phyloP scores from a whole-genome alignment of 2,113 vertebrate genomes.

The Hemiprocne comata region DNA sequence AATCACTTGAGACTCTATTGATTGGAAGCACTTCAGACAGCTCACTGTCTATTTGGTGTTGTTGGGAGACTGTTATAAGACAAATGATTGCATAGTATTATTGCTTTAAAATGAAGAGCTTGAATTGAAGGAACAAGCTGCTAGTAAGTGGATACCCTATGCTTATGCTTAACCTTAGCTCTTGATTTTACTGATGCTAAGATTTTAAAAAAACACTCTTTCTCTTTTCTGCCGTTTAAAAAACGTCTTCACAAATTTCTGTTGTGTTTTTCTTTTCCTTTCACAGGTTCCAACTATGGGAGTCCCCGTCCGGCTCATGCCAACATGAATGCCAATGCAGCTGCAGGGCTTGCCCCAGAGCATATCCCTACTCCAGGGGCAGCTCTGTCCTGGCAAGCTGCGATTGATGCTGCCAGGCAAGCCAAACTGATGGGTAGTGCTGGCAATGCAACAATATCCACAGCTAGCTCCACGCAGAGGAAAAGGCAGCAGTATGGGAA shows the following conservation, averaged over 20 bases:
- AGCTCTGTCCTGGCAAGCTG: slow-evolving; percentile 96
- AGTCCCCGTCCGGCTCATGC: slow-evolving; percentile 88
- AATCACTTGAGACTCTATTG: neutral
- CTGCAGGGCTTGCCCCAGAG: slow-evolving; percentile 93
- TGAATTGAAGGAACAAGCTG: neutral
- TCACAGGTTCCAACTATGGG: slow-evolving; percentile 94
- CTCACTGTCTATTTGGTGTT: neutral
- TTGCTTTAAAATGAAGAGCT: neutral
- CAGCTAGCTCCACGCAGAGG: slow-evolving; percentile 93
- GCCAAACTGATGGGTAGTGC: slow-evolving; percentile 94
- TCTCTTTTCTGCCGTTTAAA: neutral
- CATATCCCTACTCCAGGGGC: slow-evolving; percentile 93
- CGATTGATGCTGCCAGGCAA: slow-evolving; percentile 94
- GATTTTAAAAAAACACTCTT: neutral
- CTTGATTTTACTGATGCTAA: neutral
- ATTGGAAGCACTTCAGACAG: neutral
- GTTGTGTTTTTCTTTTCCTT: neutral
- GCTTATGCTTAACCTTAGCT: neutral
- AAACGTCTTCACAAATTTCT: neutral
- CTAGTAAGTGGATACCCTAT: neutral
- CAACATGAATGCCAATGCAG: slow-evolving; percentile 89
- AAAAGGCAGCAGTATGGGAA: slow-evolving; percentile 95
- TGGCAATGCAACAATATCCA: slow-evolving; percentile 91
- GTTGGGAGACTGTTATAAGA: neutral
- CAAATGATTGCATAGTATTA: neutral